phyloP scores from a whole-genome alignment of 2,888 invertebrate genomes.

The Aphidius colemani region DNA sequence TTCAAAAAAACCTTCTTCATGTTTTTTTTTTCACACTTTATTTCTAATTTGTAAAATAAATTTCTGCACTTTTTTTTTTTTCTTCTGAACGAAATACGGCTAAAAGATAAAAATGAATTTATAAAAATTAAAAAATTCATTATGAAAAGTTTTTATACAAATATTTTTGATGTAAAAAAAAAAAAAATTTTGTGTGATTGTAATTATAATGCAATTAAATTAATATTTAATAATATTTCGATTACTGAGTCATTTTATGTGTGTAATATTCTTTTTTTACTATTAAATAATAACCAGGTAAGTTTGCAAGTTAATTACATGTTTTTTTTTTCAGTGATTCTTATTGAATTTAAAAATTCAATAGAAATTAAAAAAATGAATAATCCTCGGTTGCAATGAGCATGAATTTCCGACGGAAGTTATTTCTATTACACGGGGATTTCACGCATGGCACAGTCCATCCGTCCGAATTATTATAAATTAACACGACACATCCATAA shows the following conservation, averaged over 20 bases:
- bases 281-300: too few species aligned
- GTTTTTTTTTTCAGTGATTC: too few species aligned
- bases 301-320: too few species aligned
- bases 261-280: not conserved
- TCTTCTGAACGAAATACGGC: not conserved
- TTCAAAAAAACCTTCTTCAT: not conserved
- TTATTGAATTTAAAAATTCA: too few species aligned
- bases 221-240: slow-evolving; percentile 44
- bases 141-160: not conserved
- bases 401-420: slow-evolving; percentile 10
- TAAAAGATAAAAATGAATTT: not conserved
- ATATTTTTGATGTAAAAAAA: not conserved
- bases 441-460: too few species aligned
- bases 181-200: slow-evolving; percentile 47
- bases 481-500: too few species aligned
- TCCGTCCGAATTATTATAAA: too few species aligned
- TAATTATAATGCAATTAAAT: slow-evolving; percentile 53
- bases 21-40: not conserved
- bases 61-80: slow-evolving; percentile 2
- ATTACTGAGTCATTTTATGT: not conserved
- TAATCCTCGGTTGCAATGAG: not conserved
- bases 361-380: too few species aligned
- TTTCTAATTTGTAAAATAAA: not conserved
- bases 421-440: too few species aligned
- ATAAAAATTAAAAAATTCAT: slow-evolving; percentile 1